phyloP scores from a whole-genome alignment of 2,888 invertebrate genomes.

The Morpho deidamia region DNA sequence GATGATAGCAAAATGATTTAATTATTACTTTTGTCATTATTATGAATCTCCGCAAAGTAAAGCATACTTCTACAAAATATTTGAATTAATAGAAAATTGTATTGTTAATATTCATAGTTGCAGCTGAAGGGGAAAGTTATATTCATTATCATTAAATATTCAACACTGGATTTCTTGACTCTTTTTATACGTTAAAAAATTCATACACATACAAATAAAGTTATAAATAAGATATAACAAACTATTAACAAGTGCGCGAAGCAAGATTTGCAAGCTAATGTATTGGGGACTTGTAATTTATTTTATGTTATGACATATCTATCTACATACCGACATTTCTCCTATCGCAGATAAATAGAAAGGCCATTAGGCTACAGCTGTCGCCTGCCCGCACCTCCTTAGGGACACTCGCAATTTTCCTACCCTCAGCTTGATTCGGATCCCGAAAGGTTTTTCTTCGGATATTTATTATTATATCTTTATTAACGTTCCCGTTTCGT shows the following conservation, averaged over 20 bases:
- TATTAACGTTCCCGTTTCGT: conserved; percentile 64
- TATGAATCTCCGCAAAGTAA: too few relatives aligned
- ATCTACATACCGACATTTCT: conserved; percentile 43
- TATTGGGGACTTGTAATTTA: conserved; percentile 20
- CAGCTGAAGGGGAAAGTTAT: too few relatives aligned
- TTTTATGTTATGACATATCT: conserved; percentile 30
- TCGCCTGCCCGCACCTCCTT: conserved; percentile 56
- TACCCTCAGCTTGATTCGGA: conserved; percentile 74
- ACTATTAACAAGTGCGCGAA: conserved; percentile 13
- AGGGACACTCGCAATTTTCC: conserved; percentile 72
- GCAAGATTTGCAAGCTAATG: conserved; percentile 10
- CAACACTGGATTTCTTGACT: too few relatives aligned
- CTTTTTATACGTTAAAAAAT: too few relatives aligned
- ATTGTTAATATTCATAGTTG: too few relatives aligned
- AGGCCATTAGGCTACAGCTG: conserved; percentile 72
- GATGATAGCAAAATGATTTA: too few relatives aligned
- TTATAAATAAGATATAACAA: neutral
- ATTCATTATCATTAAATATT: too few relatives aligned
- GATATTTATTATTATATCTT: conserved; percentile 77
- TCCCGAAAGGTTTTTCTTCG: conserved; percentile 68
- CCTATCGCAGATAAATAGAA: conserved; percentile 71
- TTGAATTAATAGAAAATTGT: too few relatives aligned
- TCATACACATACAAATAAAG: too few relatives aligned
- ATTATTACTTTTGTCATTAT: too few relatives aligned
- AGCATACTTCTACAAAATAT: too few relatives aligned